Evolutionary conservation across 2,113 vertebrate species (phyloP).

Genomic region (Lophochroa leadbeateri): DNA sequence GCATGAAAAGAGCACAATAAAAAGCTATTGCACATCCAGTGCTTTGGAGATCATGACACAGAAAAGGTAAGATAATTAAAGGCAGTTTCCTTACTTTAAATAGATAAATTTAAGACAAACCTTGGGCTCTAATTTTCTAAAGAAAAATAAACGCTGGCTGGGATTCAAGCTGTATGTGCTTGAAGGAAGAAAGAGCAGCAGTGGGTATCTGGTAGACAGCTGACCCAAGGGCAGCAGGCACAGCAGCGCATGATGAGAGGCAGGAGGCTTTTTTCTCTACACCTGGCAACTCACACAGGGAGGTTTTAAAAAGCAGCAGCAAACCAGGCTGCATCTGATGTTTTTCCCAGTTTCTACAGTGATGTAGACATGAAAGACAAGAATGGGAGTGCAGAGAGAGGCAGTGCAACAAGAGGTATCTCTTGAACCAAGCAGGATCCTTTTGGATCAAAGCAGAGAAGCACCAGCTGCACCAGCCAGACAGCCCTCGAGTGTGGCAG

Average conservation of each 20-base stretch:
- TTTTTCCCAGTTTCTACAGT: not conserved
- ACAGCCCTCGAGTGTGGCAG: not conserved
- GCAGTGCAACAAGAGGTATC: not conserved
- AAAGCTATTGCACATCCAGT: not conserved
- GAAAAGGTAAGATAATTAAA: not conserved
- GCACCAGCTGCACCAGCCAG: not conserved
- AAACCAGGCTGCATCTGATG: not conserved
- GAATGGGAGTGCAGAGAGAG: not conserved
- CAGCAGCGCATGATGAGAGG: not conserved
- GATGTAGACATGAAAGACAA: not conserved
- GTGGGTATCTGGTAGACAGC: not conserved
- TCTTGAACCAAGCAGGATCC: not conserved
- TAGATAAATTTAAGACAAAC: not conserved
- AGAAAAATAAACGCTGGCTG: not conserved
- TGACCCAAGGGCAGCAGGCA: not conserved
- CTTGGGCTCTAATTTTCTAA: not conserved
- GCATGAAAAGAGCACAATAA: not conserved
- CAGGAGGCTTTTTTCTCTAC: not conserved
- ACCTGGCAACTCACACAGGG: not conserved
- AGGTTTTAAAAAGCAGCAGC: not conserved
- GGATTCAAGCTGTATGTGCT: not conserved
- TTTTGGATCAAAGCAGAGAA: not conserved
- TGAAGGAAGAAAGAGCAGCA: not conserved
- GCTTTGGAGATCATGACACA: not conserved
- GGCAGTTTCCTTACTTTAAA: not conserved